Percentiles rank a stretch among this genome's conserved stretches.
phyloP scores from a whole-genome alignment of 2,113 vertebrate genomes.

The Mionectes macconnelli region DNA sequence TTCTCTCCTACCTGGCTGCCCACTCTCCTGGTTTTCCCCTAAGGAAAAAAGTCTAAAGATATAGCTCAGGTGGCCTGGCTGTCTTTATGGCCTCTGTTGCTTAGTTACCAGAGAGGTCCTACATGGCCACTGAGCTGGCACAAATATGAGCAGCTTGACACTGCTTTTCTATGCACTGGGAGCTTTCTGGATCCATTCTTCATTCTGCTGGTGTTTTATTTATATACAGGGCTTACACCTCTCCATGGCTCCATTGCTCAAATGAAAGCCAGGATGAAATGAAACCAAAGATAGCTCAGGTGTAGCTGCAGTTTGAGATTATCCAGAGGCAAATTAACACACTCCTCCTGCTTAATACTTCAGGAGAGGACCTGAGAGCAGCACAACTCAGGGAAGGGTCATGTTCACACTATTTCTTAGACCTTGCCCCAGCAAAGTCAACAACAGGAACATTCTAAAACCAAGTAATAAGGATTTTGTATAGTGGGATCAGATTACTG shows the following conservation, averaged over 20 bases:
- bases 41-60: neutral
- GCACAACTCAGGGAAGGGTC: neutral
- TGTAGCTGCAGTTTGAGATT: neutral
- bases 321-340: neutral
- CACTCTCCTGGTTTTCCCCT: neutral
- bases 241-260: neutral
- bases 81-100: conserved; percentile 24
- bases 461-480: neutral
- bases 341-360: neutral
- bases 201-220: neutral
- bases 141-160: conserved; percentile 3
- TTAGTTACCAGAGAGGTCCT: conserved; percentile 42
- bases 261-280: neutral
- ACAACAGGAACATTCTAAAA: neutral
- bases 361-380: neutral
- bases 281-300: neutral
- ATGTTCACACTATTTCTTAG: neutral
- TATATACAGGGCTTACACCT: neutral
- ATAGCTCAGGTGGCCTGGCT: neutral
- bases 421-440: neutral
- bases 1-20: neutral
- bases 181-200: neutral
- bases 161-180: neutral
- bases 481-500: neutral
- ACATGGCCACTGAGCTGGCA: neutral